These are phyloP conservation scores for Oncorhynchus tshawytscha DNA, from an alignment of 2,113 vertebrate genomes.

Conservation along the genomic window DNA sequence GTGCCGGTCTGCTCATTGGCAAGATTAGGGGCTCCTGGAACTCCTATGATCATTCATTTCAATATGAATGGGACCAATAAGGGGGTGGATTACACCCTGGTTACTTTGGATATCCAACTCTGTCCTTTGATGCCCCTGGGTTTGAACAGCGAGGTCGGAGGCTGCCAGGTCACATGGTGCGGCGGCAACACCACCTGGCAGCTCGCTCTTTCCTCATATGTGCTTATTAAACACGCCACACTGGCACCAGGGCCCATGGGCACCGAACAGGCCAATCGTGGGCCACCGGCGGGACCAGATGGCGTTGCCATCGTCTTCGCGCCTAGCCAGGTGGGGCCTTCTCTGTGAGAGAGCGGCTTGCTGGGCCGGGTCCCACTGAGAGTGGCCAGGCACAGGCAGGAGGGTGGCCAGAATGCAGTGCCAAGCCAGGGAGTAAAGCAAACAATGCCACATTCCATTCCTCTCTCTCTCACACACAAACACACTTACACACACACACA, in stretches of 20 bases:
- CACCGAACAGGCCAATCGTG: constrained; percentile 45
- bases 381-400: constrained; percentile 30
- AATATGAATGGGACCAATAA: constrained; percentile 87
- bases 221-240: constrained; percentile 73
- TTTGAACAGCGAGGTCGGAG: constrained; percentile 59
- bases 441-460: constrained; percentile 47
- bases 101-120: constrained; percentile 79
- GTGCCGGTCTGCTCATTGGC: constrained; percentile 76
- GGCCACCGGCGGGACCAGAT: constrained; percentile 70
- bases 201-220: constrained; percentile 80
- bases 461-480: not conserved
- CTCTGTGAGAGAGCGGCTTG: constrained; percentile 42
- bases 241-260: constrained; percentile 48
- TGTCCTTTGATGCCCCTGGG: constrained; percentile 56
- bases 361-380: not conserved
- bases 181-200: constrained; percentile 74
- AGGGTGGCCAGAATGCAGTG: constrained; percentile 24
- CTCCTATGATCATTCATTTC: constrained; percentile 84
- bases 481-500: not conserved
- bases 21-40: constrained; percentile 73
- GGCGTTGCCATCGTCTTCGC: constrained; percentile 49
- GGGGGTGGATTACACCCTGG: constrained; percentile 79
- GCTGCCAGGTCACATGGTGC: constrained; percentile 67
- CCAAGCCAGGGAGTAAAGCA: constrained; percentile 42
- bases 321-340: constrained; percentile 68